Percentiles rank a stretch among this genome's conserved stretches.
Evolutionary conservation across 2,113 vertebrate genomes (phyloP).

Genomic region (Ammospiza nelsoni): DNA sequence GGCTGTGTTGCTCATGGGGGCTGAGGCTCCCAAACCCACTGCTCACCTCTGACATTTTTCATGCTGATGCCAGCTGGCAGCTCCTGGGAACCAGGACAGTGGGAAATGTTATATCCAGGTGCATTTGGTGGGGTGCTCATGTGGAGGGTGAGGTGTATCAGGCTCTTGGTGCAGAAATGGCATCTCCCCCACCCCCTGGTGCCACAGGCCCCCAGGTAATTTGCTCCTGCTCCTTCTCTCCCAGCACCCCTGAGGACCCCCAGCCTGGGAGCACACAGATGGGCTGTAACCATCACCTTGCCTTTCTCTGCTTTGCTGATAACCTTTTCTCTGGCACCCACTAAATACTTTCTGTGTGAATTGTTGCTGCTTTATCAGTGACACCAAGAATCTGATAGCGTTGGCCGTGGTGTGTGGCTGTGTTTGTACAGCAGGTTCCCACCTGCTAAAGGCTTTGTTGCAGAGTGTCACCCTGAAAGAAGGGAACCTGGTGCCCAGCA

Average conservation of each 20-base stretch:
- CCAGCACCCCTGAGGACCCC: neutral
- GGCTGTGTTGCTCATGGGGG: fast-evolving
- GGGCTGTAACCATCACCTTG: neutral
- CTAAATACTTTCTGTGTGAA: fast-evolving
- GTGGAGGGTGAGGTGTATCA: neutral
- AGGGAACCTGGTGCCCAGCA: neutral
- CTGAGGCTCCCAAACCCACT: neutral
- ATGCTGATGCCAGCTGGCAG: neutral
- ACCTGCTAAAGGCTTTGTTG: neutral
- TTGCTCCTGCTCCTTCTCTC: neutral
- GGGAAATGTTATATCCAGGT: neutral
- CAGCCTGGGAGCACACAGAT: fast-evolving
- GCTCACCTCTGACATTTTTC: neutral
- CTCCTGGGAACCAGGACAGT: neutral
- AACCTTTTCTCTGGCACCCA: neutral
- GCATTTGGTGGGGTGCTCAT: fast-evolving
- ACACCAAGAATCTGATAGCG: neutral
- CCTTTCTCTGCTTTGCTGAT: neutral
- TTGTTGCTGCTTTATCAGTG: neutral
- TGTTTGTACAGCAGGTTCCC: neutral
- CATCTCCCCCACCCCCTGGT: neutral
- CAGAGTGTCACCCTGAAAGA: neutral
- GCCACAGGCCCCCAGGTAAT: neutral
- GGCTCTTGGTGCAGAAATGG: neutral
- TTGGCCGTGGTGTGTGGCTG: fast-evolving